Evolutionary conservation across 1,140 invertebrate genomes (phyloP).

Genomic region (Psix sp.): DNA sequence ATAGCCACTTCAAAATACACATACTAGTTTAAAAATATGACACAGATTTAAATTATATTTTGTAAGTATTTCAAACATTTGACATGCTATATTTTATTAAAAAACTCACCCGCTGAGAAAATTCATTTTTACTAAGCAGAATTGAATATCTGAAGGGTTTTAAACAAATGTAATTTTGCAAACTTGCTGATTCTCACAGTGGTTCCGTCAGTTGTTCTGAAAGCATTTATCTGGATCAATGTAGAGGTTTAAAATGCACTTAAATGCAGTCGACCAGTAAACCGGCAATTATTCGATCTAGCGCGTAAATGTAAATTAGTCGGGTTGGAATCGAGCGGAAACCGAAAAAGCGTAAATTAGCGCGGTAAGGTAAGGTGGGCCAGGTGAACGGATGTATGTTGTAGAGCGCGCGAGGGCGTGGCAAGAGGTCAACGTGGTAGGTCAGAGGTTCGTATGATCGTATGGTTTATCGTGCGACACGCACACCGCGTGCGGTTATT

Average conservation of each 20-base stretch:
- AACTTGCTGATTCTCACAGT: slow-evolving; percentile 47
- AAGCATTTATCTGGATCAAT: not conserved
- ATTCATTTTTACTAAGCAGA: too few species aligned
- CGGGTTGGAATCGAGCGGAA: slow-evolving; percentile 65
- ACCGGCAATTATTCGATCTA: slow-evolving; percentile 77
- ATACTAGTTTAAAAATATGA: too few species aligned
- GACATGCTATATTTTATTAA: too few species aligned
- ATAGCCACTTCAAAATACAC: too few species aligned
- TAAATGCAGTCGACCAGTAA: slow-evolving; percentile 72
- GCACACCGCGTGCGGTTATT: slow-evolving; percentile 53
- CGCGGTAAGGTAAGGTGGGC: slow-evolving; percentile 65
- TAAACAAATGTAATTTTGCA: not conserved
- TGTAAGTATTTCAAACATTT: too few species aligned
- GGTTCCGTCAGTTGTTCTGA: slow-evolving; percentile 27
- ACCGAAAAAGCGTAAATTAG: slow-evolving; percentile 74
- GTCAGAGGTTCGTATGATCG: slow-evolving; percentile 46
- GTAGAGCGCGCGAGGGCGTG: slow-evolving; percentile 25
- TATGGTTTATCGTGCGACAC: slow-evolving; percentile 57
- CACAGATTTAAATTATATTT: too few species aligned
- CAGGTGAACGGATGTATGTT: slow-evolving; percentile 71
- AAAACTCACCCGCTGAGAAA: too few species aligned
- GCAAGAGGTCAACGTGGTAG: slow-evolving; percentile 6
- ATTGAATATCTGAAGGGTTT: too few species aligned
- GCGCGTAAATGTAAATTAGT: slow-evolving; percentile 73
- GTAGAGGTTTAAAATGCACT: slow-evolving; percentile 36